Evolutionary conservation across 2,888 invertebrate species (phyloP), one percentile per base, ranked within the genome.

Genomic region (Sarcophaga caerulescens): DNA sequence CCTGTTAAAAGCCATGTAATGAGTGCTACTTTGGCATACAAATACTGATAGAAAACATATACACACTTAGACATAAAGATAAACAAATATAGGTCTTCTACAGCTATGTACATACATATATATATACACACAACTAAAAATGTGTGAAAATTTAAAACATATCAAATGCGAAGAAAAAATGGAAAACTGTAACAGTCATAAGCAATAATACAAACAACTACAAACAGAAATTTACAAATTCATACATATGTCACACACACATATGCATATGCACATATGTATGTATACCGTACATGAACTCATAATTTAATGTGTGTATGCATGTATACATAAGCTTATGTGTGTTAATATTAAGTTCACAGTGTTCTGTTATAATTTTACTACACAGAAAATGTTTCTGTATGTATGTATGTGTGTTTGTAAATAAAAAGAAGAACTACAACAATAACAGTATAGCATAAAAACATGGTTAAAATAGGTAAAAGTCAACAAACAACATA

Each of bases 1-100:
- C 62, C 80, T 76, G 71, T 70, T 77, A 77, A 85, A 74, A 77
- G 81, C 73, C 68, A 85, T 73, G 45, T 73, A 74, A 85, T 81
- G 81, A 85, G 73, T 81, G 45, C 77, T 69, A 69, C 77, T 74
- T 81, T 85, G 69, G 45, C 81, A 77, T 62, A 69, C 35, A 35
- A 35, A 68, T 60, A 65, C 57, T 68, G n/a, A 66, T 44, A 76
- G 23, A 47, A 76, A n/a, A 63, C 3, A 35, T 19, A 23, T 12
- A 57, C 11, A n/a, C 21, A 25, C 63, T 19, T 8, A 45, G 5
- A 21, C 17, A 69, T 4, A 59, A n/a, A 21, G 11, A 44, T 52
- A 12, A 1, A 35, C 60, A n/a, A 11, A 69, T 17, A 75, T 5
- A 70, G 59, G 45, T 59, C 63, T 25, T 76, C 69, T 5, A 57